phyloP scores from a whole-genome alignment of 2,888 invertebrate species.

The Orchesella flavescens region DNA sequence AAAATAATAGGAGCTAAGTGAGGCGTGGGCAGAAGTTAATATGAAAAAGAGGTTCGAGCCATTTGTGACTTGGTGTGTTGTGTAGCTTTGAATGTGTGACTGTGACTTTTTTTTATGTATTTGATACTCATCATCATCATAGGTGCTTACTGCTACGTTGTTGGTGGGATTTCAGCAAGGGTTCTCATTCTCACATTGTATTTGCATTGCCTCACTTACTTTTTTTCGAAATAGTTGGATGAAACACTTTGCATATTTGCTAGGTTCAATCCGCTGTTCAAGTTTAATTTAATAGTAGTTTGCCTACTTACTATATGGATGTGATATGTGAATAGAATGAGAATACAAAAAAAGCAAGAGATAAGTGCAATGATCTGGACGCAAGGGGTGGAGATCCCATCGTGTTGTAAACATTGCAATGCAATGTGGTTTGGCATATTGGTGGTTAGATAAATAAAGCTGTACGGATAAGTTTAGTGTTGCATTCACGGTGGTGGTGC shows the following conservation, averaged over 20 bases:
- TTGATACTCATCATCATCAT: not conserved
- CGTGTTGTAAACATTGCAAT: not conserved
- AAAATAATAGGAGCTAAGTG: conserved; percentile 24
- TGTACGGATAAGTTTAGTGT: not conserved
- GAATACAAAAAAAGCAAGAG: not conserved
- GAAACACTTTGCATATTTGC: too few relatives aligned
- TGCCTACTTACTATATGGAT: not conserved
- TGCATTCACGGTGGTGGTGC: not conserved
- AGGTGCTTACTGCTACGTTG: not conserved
- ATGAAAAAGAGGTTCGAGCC: conserved; percentile 1
- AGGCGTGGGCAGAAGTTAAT: conserved; percentile 43
- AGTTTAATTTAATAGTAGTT: not conserved
- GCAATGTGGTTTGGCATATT: conserved; percentile 12
- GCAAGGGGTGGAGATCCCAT: conserved; percentile 52
- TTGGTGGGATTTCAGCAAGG: not conserved
- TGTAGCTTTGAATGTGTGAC: not conserved
- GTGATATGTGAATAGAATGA: not conserved
- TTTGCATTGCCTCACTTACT: not conserved
- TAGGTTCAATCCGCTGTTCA: too few relatives aligned
- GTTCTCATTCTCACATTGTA: not conserved
- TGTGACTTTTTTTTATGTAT: not conserved
- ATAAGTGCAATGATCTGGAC: conserved; percentile 55
- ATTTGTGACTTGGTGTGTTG: conserved; percentile 4
- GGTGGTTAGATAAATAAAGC: conserved; percentile 34
- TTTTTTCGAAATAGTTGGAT: not conserved